These are phyloP conservation scores for Gymnobelideus leadbeateri DNA, from an alignment of 2,113 vertebrate genomes.

Conservation along the genomic window DNA sequence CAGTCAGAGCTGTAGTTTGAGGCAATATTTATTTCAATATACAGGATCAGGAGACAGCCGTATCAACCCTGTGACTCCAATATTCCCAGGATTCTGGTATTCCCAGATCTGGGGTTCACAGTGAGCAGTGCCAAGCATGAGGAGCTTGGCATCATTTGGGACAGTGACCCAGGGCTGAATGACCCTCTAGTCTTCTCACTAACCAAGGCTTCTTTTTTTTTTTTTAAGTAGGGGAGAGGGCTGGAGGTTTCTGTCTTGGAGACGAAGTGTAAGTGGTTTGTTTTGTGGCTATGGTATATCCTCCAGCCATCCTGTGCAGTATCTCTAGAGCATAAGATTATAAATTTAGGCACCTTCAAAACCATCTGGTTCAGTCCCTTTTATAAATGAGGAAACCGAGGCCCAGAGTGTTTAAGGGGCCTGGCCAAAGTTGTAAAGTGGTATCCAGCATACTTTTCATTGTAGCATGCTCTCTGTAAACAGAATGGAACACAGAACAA, in stretches of 20 bases:
- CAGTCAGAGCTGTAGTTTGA: not conserved
- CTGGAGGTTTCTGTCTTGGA: not conserved
- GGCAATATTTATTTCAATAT: not conserved
- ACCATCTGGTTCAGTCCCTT: not conserved
- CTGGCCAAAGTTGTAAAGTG: not conserved
- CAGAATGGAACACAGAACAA: not conserved
- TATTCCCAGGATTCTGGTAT: not conserved
- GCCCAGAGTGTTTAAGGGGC: not conserved
- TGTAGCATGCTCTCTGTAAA: not conserved
- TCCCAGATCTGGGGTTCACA: not conserved
- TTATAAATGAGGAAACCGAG: conserved; percentile 19
- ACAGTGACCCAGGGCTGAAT: not conserved
- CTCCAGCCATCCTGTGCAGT: not conserved
- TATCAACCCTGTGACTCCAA: not conserved
- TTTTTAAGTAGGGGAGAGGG: not conserved
- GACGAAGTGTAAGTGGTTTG: not conserved
- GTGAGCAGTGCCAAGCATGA: not conserved
- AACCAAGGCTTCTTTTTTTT: not conserved
- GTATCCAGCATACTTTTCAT: not conserved
- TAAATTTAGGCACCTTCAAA: not conserved
- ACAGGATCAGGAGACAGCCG: not conserved
- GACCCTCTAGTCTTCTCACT: not conserved
- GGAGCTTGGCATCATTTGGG: not conserved
- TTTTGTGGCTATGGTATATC: not conserved
- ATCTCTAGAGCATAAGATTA: not conserved